These are phyloP conservation scores for Drosophila kuntzei DNA, from an alignment of 2,888 invertebrate species.

Conservation along the genomic window DNA sequence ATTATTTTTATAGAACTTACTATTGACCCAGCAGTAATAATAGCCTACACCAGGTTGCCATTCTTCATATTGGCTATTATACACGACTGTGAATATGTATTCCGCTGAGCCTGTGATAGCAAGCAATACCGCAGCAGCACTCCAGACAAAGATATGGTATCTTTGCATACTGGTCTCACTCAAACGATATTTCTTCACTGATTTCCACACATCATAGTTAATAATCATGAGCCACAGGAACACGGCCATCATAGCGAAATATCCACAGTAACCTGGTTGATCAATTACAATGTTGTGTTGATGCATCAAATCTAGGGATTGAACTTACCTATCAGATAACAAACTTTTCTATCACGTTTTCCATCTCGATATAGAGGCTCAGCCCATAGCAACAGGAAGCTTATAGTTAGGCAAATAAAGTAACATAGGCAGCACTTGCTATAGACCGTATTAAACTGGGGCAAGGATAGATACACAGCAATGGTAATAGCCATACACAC, in stretches of 20 bases:
- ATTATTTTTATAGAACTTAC: conserved; percentile 79
- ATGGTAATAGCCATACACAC: conserved; percentile 90
- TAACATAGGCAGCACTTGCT: conserved; percentile 6
- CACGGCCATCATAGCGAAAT: conserved; percentile 91
- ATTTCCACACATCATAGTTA: conserved; percentile 92
- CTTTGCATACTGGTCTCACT: conserved; percentile 39
- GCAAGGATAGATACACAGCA: conserved; percentile 27
- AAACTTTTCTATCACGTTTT: not conserved
- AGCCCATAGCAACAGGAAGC: not conserved
- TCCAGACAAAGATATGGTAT: conserved; percentile 76
- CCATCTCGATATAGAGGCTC: not conserved
- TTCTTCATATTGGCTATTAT: not conserved
- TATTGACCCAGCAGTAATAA: conserved; percentile 87
- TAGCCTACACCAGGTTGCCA: conserved; percentile 86
- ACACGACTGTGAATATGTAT: not conserved
- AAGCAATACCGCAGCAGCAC: conserved; percentile 58
- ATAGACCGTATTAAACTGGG: not conserved
- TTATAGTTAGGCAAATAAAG: conserved; percentile 10
- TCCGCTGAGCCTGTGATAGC: conserved; percentile 71
- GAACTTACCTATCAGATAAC: conserved; percentile 3
- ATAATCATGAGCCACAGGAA: conserved; percentile 94
- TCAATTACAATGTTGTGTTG: not conserved
- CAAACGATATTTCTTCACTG: conserved; percentile 28
- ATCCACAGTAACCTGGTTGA: conserved; percentile 75
- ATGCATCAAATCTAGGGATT: not conserved